A percentile compares a stretch with the other conserved stretches of the same genome.
These are phyloP conservation scores for Onychomys torridus DNA, from an alignment of 2,797 vertebrate genomes.

Conservation along the genomic window DNA sequence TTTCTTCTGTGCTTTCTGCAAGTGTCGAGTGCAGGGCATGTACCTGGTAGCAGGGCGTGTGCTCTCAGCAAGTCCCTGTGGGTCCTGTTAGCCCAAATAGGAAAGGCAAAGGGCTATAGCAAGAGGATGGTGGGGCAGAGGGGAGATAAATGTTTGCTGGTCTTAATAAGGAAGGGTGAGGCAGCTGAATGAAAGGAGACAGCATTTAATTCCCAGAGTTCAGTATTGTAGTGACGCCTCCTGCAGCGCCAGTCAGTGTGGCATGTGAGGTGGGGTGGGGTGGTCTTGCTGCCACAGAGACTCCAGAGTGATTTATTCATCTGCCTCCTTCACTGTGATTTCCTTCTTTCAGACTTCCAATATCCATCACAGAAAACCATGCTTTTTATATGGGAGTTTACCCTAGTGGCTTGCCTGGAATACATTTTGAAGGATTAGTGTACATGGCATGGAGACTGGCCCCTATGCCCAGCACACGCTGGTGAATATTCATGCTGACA, in stretches of 20 bases:
- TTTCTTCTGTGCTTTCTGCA: not conserved
- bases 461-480: slow-evolving; percentile 63
- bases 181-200: slow-evolving; percentile 58
- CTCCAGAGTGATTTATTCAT: slow-evolving; percentile 59
- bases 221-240: slow-evolving; percentile 67
- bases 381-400: slow-evolving; percentile 70
- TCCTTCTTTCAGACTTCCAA: slow-evolving; percentile 69
- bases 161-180: slow-evolving; percentile 64
- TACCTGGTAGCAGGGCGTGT: not conserved
- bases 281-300: slow-evolving; percentile 52
- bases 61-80: not conserved
- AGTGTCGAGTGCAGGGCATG: not conserved
- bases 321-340: slow-evolving; percentile 73
- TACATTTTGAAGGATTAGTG: slow-evolving; percentile 81
- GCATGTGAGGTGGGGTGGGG: not conserved
- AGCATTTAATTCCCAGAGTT: slow-evolving; percentile 48
- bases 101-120: slow-evolving; percentile 19
- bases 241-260: slow-evolving; percentile 68
- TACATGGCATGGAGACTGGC: slow-evolving; percentile 70
- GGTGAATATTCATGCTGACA: slow-evolving; percentile 85
- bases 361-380: slow-evolving; percentile 65
- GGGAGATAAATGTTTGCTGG: slow-evolving; percentile 71
- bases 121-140: not conserved
- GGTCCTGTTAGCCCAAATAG: not conserved
- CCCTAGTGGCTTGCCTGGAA: slow-evolving; percentile 76